Percentiles rank a stretch among this genome's conserved stretches.
Evolutionary conservation across 2,888 invertebrate genomes (phyloP).

Genomic region (Pristionchus entomophagus): DNA sequence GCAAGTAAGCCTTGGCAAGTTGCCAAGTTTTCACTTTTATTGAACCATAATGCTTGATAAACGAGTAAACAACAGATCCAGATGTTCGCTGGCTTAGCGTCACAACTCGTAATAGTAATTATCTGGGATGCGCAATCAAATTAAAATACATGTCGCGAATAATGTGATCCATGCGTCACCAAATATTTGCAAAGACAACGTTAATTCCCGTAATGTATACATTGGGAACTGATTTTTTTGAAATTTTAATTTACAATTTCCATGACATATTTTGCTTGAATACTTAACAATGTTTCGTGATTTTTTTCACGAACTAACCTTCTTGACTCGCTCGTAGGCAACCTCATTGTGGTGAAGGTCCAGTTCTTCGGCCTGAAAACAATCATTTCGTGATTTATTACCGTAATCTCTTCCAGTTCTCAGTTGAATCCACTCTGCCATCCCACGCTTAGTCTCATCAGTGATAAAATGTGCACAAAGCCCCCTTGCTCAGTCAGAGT

Average conservation of each 20-base stretch:
- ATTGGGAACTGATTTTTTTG: too few species aligned
- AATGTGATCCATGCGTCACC: background rate
- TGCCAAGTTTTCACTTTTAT: background rate
- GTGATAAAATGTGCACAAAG: conserved; percentile 28
- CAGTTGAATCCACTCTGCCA: conserved; percentile 6
- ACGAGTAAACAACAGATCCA: too few species aligned
- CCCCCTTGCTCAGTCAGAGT: conserved; percentile 22
- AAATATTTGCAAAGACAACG: background rate
- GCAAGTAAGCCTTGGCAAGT: background rate
- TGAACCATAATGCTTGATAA: too few species aligned
- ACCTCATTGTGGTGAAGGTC: conserved; percentile 70
- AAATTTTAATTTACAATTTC: too few species aligned
- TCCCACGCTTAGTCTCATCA: conserved; percentile 25
- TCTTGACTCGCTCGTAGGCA: conserved; percentile 56
- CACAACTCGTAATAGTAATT: too few species aligned
- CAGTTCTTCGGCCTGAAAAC: conserved; percentile 59
- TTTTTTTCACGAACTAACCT: conserved; percentile 28
- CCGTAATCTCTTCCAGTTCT: background rate
- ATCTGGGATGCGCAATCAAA: too few species aligned
- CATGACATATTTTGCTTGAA: too few species aligned
- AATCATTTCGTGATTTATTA: background rate
- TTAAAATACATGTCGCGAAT: background rate
- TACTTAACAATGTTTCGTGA: background rate
- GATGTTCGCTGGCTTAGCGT: too few species aligned
- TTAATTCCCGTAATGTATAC: too few species aligned